Percentiles rank a stretch among this genome's conserved stretches.
Evolutionary conservation across 2,888 invertebrate species (phyloP).

Genomic region (Brenthis daphne): DNA sequence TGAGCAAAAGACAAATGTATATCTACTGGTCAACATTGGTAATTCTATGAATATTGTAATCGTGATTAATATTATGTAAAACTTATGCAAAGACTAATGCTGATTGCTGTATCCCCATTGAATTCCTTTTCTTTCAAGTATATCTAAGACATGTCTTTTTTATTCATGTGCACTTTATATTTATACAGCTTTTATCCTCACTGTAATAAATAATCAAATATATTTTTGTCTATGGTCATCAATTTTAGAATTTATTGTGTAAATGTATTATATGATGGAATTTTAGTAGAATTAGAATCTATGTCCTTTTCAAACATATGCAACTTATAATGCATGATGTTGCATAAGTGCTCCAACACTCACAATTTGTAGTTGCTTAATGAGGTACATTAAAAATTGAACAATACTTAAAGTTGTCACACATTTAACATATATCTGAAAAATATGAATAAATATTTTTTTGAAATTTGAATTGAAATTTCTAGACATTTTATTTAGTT

Average conservation of each 20-base stretch:
- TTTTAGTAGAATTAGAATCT: not conserved
- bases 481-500: not conserved
- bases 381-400: conserved; percentile 20
- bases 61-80: too few relatives aligned
- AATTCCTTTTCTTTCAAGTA: too few relatives aligned
- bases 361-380: conserved; percentile 13
- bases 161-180: too few relatives aligned
- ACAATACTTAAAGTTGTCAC: conserved; percentile 19
- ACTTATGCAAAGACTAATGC: too few relatives aligned
- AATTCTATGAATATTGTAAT: too few relatives aligned
- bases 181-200: too few relatives aligned
- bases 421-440: conserved; percentile 18
- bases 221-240: too few relatives aligned
- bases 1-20: conserved; percentile 6
- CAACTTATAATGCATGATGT: conserved; percentile 14
- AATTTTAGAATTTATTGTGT: not conserved
- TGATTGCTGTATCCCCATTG: too few relatives aligned
- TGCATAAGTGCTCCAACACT: not conserved
- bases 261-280: not conserved
- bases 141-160: too few relatives aligned
- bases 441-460: not conserved
- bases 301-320: conserved; percentile 7
- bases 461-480: not conserved
- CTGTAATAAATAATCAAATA: too few relatives aligned
- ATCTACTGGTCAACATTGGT: not conserved